phyloP scores from a whole-genome alignment of 2,888 invertebrate genomes.

The Cenopis cana region DNA sequence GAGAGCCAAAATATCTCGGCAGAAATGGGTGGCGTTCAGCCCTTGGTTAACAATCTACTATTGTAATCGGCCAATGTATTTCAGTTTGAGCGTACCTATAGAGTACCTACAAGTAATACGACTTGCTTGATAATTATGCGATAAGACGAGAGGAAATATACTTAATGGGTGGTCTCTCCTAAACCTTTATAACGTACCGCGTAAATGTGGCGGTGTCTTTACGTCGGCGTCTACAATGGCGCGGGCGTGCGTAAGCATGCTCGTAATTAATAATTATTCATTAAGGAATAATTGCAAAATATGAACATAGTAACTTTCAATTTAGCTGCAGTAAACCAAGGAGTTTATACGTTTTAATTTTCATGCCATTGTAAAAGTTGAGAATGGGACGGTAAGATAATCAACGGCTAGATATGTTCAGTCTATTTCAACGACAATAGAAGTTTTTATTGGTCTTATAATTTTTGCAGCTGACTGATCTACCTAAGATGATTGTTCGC shows the following conservation, averaged over 20 bases:
- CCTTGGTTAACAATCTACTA: too few relatives aligned
- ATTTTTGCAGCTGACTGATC: too few relatives aligned
- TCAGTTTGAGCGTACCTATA: neutral
- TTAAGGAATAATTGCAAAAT: constrained; percentile 29
- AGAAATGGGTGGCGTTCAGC: too few relatives aligned
- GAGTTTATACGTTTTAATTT: constrained; percentile 20
- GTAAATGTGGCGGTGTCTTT: constrained; percentile 28
- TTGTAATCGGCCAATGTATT: too few relatives aligned
- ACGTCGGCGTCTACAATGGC: constrained; percentile 26
- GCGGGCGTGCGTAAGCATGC: constrained; percentile 29
- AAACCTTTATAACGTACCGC: constrained; percentile 29
- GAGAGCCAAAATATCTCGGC: too few relatives aligned
- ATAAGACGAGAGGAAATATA: constrained; percentile 17
- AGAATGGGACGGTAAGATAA: neutral
- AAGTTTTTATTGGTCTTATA: too few relatives aligned
- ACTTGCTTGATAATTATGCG: constrained; percentile 1
- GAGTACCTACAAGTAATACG: neutral
- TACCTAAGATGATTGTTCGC: too few relatives aligned
- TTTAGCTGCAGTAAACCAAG: constrained; percentile 21
- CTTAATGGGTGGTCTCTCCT: constrained; percentile 22
- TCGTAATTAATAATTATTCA: constrained; percentile 33
- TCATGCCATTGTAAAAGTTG: neutral
- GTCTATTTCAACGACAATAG: too few relatives aligned
- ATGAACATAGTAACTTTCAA: constrained; percentile 16
- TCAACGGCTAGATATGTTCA: too few relatives aligned